phyloP scores from a whole-genome alignment of 2,113 vertebrate species.

The Lophura nycthemera region DNA sequence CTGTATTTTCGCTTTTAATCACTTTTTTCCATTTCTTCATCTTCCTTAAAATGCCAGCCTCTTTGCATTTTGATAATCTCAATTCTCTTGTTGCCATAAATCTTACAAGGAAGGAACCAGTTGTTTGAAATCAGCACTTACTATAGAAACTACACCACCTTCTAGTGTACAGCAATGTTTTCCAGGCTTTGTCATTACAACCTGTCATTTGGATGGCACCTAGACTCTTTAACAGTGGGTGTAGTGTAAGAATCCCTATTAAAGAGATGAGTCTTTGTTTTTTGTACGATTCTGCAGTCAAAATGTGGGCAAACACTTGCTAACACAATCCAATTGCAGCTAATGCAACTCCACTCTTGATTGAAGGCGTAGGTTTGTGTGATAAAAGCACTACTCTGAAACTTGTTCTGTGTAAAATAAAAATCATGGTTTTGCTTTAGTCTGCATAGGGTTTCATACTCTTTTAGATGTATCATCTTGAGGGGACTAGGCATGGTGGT shows the following conservation, averaged over 20 bases:
- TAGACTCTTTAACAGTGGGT: neutral
- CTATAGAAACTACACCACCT: fast-evolving
- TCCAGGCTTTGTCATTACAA: neutral
- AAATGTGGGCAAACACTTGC: neutral
- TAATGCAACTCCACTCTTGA: neutral
- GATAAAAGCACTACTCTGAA: neutral
- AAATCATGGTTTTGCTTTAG: neutral
- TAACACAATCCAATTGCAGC: neutral
- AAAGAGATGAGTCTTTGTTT: neutral
- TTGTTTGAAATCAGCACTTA: neutral
- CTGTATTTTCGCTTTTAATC: neutral
- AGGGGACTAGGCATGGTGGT: no score
- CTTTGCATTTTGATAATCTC: slow-evolving; percentile 3
- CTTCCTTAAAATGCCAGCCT: neutral
- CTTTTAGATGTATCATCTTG: neutral
- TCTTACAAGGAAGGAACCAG: neutral
- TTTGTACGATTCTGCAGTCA: neutral
- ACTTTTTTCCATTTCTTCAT: neutral
- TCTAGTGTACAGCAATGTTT: neutral
- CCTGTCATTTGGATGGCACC: neutral
- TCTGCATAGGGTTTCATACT: neutral
- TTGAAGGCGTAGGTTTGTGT: neutral
- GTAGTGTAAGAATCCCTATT: neutral
- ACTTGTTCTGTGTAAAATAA: neutral
- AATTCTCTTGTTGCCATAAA: neutral